Evolutionary conservation across 2,888 invertebrate genomes (phyloP).

Genomic region (Lepidochitona cinerea): DNA sequence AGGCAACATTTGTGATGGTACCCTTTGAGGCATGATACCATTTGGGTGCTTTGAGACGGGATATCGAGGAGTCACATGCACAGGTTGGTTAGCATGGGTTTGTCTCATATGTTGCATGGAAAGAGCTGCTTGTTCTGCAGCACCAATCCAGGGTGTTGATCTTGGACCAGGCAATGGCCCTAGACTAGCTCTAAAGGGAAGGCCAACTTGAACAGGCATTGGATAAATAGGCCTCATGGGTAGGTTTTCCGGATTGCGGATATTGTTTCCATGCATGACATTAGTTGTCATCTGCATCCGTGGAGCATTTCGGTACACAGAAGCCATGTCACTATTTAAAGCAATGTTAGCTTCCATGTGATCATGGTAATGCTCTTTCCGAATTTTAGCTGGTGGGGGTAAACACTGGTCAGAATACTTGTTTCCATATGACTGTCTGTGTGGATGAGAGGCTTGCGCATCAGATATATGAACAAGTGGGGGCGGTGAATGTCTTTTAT

Average conservation of each 20-base stretch:
- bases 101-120: not conserved
- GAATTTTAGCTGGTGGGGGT: not conserved
- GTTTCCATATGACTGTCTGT: conserved; percentile 1
- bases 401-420: not conserved
- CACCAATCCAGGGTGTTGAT: not conserved
- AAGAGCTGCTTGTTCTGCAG: not conserved
- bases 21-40: not conserved
- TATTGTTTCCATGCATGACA: not conserved
- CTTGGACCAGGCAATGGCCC: conserved; percentile 9
- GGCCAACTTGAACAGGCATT: not conserved
- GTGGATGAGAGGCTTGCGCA: not conserved
- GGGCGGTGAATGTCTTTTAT: conserved; percentile 10
- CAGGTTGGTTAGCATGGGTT: not conserved
- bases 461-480: not conserved
- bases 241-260: not conserved
- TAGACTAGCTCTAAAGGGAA: not conserved
- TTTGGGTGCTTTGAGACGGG: not conserved
- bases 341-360: not conserved
- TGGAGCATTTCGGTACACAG: not conserved
- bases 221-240: not conserved
- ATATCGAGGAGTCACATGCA: not conserved
- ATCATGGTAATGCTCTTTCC: not conserved
- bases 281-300: not conserved
- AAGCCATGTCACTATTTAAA: not conserved
- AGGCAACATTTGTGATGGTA: not conserved